Evolutionary conservation across 92 coral and sea anemone species (phyloP).

Genomic region (Desmophyllum pertusum): DNA sequence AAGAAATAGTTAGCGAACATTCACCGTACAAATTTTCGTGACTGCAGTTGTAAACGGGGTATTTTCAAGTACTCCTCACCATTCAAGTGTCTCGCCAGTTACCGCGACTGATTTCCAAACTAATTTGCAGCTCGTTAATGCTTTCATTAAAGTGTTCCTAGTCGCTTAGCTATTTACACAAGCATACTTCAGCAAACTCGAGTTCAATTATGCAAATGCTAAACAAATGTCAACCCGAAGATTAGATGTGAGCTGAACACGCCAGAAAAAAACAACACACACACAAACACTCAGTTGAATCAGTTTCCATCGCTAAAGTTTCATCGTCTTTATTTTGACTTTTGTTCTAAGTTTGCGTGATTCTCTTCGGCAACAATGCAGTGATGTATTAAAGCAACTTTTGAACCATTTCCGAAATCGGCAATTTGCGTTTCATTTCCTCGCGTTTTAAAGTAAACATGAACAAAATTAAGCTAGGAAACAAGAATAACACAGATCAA

Average conservation of each 20-base stretch:
- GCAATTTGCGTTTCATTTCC: background rate
- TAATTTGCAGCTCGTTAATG: constrained; percentile 20
- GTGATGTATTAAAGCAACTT: background rate
- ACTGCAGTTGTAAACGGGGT: background rate
- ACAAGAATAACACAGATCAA: background rate
- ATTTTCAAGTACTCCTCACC: background rate
- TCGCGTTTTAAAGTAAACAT: constrained; percentile 12
- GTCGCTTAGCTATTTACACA: constrained; percentile 7
- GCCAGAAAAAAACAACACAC: background rate
- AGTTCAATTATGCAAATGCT: constrained; percentile 41
- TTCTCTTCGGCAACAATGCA: background rate
- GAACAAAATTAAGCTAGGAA: background rate
- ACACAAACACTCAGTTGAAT: background rate
- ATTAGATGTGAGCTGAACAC: background rate
- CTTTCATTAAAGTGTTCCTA: background rate
- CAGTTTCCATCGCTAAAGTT: background rate
- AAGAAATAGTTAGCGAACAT: background rate
- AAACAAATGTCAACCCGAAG: background rate
- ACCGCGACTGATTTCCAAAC: constrained; percentile 1
- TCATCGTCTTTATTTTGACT: background rate
- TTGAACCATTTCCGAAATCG: background rate
- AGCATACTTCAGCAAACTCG: constrained; percentile 15
- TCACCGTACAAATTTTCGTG: background rate
- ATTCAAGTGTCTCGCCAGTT: background rate
- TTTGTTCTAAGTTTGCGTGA: background rate